phyloP scores from a whole-genome alignment of 2,797 vertebrate species.

The Labeo calbasu region DNA sequence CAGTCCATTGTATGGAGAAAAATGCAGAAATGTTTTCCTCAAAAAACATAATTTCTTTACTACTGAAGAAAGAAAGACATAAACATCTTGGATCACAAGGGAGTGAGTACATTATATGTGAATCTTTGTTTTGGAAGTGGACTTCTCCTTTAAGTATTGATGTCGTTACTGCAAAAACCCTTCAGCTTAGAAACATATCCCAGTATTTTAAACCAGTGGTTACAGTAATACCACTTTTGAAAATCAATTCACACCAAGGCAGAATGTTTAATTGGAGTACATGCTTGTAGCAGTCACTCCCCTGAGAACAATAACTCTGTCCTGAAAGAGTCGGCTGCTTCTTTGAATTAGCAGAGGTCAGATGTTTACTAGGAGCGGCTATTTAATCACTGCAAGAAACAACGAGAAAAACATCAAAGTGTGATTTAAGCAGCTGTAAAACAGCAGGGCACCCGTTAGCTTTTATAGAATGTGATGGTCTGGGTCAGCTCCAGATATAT shows the following conservation, averaged over 20 bases:
- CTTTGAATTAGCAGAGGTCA: constrained; percentile 79
- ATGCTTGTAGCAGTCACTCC: constrained; percentile 14
- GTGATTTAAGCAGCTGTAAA: constrained; percentile 85
- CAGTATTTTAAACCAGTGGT: neutral
- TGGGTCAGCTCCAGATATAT: constrained; percentile 71
- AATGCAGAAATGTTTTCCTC: no score
- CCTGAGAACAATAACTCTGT: constrained; percentile 53
- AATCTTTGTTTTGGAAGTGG: no score
- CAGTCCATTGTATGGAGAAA: no score
- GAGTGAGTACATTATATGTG: no score
- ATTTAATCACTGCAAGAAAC: constrained; percentile 82
- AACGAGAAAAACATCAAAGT: constrained; percentile 85
- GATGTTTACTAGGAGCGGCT: constrained; percentile 80
- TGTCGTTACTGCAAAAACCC: neutral
- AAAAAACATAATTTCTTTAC: no score
- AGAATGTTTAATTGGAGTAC: neutral
- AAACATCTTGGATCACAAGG: no score
- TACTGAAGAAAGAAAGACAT: no score
- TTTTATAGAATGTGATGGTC: constrained; percentile 72
- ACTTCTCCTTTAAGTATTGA: neutral
- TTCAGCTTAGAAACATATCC: neutral
- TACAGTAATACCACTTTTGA: neutral
- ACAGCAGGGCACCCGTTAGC: constrained; percentile 68
- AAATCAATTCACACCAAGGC: neutral
- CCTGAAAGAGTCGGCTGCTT: constrained; percentile 69